These are phyloP conservation scores for Clarias gariepinus DNA, from an alignment of 2,113 vertebrate genomes.

Conservation along the genomic window DNA sequence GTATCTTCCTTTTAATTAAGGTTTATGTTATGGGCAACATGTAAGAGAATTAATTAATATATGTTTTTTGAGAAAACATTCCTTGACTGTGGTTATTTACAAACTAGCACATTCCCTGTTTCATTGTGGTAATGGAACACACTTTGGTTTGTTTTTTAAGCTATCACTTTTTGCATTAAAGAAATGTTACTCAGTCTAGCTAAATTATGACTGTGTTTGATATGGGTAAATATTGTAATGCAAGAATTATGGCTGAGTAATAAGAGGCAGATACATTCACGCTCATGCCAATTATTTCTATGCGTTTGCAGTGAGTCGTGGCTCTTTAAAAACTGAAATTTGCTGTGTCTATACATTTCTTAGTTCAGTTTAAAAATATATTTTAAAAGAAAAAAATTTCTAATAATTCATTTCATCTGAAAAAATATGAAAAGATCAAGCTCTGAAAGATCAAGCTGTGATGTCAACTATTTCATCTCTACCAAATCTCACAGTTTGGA, in stretches of 20 bases:
- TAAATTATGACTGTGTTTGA: not conserved
- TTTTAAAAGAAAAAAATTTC: not conserved
- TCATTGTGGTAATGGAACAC: not conserved
- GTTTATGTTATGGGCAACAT: not conserved
- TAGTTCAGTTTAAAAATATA: not conserved
- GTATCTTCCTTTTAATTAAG: not conserved
- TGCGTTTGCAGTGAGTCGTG: not conserved
- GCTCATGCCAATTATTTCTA: conserved; percentile 5
- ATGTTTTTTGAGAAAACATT: conserved; percentile 10
- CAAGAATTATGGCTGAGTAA: not conserved
- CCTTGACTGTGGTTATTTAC: not conserved
- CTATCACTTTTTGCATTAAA: not conserved
- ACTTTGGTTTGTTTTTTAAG: not conserved
- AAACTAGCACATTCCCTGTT: too few species aligned
- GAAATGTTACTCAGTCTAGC: too few species aligned
- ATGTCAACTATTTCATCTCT: not conserved
- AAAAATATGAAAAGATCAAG: not conserved
- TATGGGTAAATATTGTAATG: not conserved
- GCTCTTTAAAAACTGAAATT: not conserved
- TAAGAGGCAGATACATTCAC: not conserved
- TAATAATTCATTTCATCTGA: not conserved
- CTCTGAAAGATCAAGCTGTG: too few species aligned
- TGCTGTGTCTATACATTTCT: conserved; percentile 6
- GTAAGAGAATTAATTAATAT: not conserved
- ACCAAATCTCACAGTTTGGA: not conserved